These are phyloP conservation scores for Amorpha juglandis DNA, from an alignment of 2,888 invertebrate genomes.

Conservation along the genomic window DNA sequence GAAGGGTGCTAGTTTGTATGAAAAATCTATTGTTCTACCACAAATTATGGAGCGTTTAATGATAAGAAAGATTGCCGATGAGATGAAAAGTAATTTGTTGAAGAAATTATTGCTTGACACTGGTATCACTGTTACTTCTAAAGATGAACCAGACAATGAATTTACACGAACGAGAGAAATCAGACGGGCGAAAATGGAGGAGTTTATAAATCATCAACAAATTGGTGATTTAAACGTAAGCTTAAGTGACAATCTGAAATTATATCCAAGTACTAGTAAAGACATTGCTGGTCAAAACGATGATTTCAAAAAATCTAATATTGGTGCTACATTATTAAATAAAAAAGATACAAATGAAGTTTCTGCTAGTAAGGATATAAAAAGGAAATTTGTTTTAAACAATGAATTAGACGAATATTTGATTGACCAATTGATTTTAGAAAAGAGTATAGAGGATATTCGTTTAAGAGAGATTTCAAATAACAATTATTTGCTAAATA, in stretches of 20 bases:
- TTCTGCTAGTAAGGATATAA: no score
- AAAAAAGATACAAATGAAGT: no score
- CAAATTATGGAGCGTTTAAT: conserved; percentile 15
- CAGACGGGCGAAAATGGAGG: neutral
- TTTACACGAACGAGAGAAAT: neutral
- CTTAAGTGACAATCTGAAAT: neutral
- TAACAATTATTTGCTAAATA: neutral
- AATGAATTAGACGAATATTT: neutral
- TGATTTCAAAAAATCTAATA: neutral
- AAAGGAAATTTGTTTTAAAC: neutral
- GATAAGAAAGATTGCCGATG: neutral
- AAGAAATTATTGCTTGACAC: neutral
- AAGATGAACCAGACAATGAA: neutral
- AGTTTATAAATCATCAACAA: neutral
- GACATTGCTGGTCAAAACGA: no score
- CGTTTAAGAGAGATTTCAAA: neutral
- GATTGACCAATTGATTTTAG: conserved; percentile 4
- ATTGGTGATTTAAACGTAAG: neutral
- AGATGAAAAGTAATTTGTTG: neutral
- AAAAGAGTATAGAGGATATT: neutral
- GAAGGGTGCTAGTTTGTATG: neutral
- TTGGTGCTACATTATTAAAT: neutral
- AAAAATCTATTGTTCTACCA: conserved; percentile 9
- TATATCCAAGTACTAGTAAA: neutral
- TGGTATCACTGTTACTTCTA: neutral